Evolutionary conservation across 2,113 vertebrate genomes (phyloP).

Genomic region (Pseudorhombus dupliciocellatus): DNA sequence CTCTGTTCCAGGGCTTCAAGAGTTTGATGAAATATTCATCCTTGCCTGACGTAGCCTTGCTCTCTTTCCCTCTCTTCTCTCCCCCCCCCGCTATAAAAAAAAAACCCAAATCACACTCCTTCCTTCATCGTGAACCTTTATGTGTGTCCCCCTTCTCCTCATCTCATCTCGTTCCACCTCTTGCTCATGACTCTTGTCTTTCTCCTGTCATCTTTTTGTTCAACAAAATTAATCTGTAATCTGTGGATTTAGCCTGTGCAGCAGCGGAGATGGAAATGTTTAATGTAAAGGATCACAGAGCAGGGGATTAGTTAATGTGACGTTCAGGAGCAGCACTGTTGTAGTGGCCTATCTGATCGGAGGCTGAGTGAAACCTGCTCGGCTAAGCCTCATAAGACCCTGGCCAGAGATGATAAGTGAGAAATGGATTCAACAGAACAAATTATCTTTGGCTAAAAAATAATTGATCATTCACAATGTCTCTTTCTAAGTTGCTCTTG

Average conservation of each 20-base stretch:
- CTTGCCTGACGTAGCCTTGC: conserved; percentile 37
- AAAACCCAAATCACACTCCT: conserved; percentile 47
- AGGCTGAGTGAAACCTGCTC: conserved; percentile 48
- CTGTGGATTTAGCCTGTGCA: conserved; percentile 22
- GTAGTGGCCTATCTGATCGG: conserved; percentile 46
- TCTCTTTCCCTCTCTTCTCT: conserved; percentile 31
- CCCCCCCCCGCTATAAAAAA: conserved; percentile 44
- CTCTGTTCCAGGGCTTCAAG: conserved; percentile 30
- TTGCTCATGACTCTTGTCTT: conserved; percentile 25
- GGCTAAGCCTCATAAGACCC: conserved; percentile 21
- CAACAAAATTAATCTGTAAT: conserved; percentile 44
- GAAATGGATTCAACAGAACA: conserved; percentile 32
- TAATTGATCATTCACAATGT: conserved; percentile 38
- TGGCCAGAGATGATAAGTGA: conserved; percentile 43
- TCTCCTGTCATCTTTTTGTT: conserved; percentile 32
- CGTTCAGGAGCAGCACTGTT: conserved; percentile 39
- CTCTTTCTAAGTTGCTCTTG: conserved; percentile 11
- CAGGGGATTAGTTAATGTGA: conserved; percentile 45
- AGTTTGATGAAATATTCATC: conserved; percentile 68
- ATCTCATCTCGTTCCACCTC: conserved; percentile 18
- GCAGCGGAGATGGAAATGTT: conserved; percentile 15
- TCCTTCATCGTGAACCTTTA: conserved; percentile 33
- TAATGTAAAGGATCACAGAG: conserved; percentile 43
- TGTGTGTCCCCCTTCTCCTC: conserved; percentile 26
- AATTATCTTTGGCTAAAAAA: conserved; percentile 26